A percentile compares a stretch with the other conserved stretches of the same genome.
These are phyloP conservation scores for Leuciscus idus DNA, from an alignment of 2,113 vertebrate species.

Conservation along the genomic window DNA sequence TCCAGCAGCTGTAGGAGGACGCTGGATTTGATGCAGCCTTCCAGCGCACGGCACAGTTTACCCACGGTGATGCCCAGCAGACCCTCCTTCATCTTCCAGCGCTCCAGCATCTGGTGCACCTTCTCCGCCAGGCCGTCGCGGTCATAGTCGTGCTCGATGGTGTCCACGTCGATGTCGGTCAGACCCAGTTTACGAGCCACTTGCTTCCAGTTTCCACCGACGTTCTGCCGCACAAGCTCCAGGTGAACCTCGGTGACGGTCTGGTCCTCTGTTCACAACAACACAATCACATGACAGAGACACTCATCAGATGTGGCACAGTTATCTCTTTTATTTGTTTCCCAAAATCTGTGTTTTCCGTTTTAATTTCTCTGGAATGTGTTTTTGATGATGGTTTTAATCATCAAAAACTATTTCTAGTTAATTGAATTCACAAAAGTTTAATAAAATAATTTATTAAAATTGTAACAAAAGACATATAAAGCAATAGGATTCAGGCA, in stretches of 20 bases:
- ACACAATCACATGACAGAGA: background rate
- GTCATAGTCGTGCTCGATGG: constrained; percentile 87
- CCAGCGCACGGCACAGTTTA: constrained; percentile 83
- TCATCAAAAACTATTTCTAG: no score
- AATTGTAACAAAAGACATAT: no score
- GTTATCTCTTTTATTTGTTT: no score
- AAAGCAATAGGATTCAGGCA: no score
- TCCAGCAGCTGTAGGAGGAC: constrained; percentile 73
- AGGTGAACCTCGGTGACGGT: constrained; percentile 77
- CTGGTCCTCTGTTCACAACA: constrained; percentile 66
- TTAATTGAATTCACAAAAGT: no score
- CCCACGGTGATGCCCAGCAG: constrained; percentile 83
- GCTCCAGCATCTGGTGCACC: constrained; percentile 90
- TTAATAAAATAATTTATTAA: no score
- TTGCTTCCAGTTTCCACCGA: constrained; percentile 86
- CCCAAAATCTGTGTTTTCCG: no score
- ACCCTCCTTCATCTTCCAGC: constrained; percentile 90
- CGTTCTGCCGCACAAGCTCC: constrained; percentile 83
- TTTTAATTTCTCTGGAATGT: no score
- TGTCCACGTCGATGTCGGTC: constrained; percentile 82
- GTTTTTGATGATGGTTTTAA: no score
- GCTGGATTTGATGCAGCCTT: constrained; percentile 69
- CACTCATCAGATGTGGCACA: background rate
- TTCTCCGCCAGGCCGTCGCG: constrained; percentile 90
- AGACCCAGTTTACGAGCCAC: constrained; percentile 86